These are phyloP conservation scores for Cynodonichthys magdalenae DNA, from an alignment of 2,797 vertebrate species.

Conservation along the genomic window DNA sequence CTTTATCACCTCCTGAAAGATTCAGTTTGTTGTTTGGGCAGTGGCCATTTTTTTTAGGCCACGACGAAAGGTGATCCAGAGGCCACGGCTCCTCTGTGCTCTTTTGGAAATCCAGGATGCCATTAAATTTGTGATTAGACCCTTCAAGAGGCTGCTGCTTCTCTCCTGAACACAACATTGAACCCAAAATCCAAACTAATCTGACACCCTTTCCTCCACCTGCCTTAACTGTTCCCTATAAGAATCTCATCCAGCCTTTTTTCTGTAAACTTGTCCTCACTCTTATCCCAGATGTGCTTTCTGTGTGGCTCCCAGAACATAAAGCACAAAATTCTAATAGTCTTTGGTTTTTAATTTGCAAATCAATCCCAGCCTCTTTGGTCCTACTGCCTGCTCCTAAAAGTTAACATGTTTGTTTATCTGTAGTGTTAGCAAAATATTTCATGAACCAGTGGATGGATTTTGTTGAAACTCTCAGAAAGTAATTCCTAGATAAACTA, in stretches of 20 bases:
- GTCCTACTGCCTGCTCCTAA: too few relatives aligned
- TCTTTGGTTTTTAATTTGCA: constrained; percentile 21
- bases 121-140: constrained; percentile 71
- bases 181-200: constrained; percentile 32
- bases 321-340: constrained; percentile 18
- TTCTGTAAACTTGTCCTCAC: constrained; percentile 3
- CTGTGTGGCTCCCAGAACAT: constrained; percentile 8
- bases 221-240: not conserved
- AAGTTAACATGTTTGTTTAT: too few relatives aligned
- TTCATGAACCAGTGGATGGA: too few relatives aligned
- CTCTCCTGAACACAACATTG: constrained; percentile 29
- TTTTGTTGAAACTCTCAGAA: too few relatives aligned
- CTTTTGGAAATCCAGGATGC: constrained; percentile 49
- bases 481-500: too few relatives aligned
- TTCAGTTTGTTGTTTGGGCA: constrained; percentile 12
- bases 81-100: constrained; percentile 26
- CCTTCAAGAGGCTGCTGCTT: constrained; percentile 51
- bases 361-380: not conserved
- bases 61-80: constrained; percentile 20
- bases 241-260: constrained; percentile 1
- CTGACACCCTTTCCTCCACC: constrained; percentile 5
- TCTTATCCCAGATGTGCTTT: constrained; percentile 21
- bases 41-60: constrained; percentile 40
- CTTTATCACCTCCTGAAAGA: constrained; percentile 21
- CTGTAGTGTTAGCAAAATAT: too few relatives aligned